These are phyloP conservation scores for Takifugu bimaculatus DNA, from an alignment of 2,113 vertebrate genomes.

Conservation along the genomic window DNA sequence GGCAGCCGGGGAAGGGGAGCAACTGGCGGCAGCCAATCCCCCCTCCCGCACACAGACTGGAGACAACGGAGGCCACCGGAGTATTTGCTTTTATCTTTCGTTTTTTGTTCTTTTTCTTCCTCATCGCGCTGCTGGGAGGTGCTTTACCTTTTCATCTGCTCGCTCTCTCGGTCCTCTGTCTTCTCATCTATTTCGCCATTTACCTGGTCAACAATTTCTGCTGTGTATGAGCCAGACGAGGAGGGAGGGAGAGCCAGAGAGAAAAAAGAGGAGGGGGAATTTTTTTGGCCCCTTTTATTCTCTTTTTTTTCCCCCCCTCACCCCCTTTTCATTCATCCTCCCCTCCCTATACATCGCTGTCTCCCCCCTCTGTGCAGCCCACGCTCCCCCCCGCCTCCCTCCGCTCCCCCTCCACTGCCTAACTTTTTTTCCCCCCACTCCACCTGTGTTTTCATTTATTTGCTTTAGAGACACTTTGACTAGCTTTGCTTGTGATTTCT, in stretches of 20 bases:
- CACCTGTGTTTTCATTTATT: constrained; percentile 50
- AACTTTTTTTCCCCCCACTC: constrained; percentile 19
- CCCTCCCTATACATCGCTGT: constrained; percentile 55
- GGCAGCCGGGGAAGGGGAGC: constrained; percentile 68
- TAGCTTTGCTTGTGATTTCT: constrained; percentile 59
- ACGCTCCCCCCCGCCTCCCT: not conserved
- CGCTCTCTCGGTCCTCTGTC: constrained; percentile 74
- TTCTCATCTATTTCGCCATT: constrained; percentile 77
- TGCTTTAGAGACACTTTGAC: constrained; percentile 50
- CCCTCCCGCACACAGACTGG: constrained; percentile 64
- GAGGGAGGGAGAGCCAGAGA: constrained; percentile 46
- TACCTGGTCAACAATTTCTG: constrained; percentile 78
- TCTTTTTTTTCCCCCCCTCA: constrained; percentile 23
- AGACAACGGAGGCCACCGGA: constrained; percentile 75
- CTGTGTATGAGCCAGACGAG: constrained; percentile 72
- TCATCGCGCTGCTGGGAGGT: constrained; percentile 77
- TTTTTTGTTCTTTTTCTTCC: constrained; percentile 78
- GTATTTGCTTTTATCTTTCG: constrained; percentile 77
- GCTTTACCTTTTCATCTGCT: constrained; percentile 74
- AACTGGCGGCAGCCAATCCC: constrained; percentile 67
- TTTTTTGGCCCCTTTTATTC: constrained; percentile 33
- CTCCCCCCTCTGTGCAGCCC: constrained; percentile 64
- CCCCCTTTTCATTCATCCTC: constrained; percentile 19
- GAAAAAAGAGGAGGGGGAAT: constrained; percentile 53
- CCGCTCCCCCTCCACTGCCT: not conserved